A percentile compares a stretch with the other conserved stretches of the same genome.
phyloP scores from a whole-genome alignment of 1,140 invertebrate genomes.

The Phocides pigmalion region DNA sequence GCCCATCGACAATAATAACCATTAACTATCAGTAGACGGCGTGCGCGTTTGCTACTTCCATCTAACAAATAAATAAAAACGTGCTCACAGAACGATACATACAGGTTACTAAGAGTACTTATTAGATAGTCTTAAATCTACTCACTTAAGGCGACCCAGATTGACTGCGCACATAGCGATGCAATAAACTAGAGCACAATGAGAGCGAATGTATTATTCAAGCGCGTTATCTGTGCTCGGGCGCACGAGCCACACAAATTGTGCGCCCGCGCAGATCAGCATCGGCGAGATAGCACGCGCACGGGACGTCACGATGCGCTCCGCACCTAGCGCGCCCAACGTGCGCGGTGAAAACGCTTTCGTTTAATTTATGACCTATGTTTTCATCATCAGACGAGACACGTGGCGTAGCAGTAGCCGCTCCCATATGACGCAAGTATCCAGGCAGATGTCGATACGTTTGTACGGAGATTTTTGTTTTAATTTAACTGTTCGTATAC shows the following conservation, averaged over 20 bases:
- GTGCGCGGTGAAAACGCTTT: constrained; percentile 23
- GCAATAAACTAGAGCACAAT: constrained; percentile 53
- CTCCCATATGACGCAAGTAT: no score
- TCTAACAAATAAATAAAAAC: no score
- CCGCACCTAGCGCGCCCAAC: no score
- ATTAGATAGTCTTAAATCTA: constrained; percentile 35
- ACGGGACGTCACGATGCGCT: constrained; percentile 50
- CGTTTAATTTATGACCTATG: constrained; percentile 24
- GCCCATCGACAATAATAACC: no score
- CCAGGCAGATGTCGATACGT: no score
- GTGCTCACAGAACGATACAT: background rate
- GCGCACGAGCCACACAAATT: constrained; percentile 60
- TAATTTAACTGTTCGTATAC: no score
- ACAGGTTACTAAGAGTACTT: constrained; percentile 27
- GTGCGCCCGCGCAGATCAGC: constrained; percentile 52
- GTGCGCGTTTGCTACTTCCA: no score
- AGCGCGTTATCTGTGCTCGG: constrained; percentile 48
- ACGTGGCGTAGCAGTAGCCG: no score
- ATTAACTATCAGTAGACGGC: no score
- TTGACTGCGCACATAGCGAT: constrained; percentile 36
- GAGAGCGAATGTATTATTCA: constrained; percentile 65
- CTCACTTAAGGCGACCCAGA: constrained; percentile 34
- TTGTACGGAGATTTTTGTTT: no score
- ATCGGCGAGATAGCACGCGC: constrained; percentile 43
- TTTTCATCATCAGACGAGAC: no score